Conservation (phyloP, 1,140 invertebrate species). For the Drosophila pandora region DNA sequence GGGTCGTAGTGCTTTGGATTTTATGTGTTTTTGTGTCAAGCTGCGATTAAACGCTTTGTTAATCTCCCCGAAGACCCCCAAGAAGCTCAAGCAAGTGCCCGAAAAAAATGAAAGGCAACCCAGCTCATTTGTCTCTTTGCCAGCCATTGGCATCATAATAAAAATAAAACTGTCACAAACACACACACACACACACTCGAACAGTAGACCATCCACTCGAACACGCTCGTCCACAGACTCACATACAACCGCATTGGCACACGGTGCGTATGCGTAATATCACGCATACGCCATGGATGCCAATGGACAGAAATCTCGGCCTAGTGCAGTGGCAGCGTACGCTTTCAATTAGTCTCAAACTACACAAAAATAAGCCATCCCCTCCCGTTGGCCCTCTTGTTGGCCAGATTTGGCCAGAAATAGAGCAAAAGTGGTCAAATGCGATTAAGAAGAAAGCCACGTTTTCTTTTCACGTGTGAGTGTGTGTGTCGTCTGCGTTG, state of each 20-base stretch:
- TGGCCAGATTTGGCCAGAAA: constrained; percentile 17
- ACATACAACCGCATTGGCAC: neutral
- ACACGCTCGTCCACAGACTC: neutral
- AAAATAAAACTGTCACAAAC: constrained; percentile 27
- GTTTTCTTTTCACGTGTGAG: constrained; percentile 31
- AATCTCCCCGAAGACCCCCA: constrained; percentile 56
- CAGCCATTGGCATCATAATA: constrained; percentile 34
- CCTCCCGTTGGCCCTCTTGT: neutral
- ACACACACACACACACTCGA: neutral
- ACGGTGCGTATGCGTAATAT: constrained; percentile 63
- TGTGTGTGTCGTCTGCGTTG: constrained; percentile 13
- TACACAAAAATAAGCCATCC: constrained; percentile 30
- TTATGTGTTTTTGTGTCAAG: constrained; percentile 57
- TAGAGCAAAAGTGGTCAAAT: constrained; percentile 55
- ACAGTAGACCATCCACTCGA: neutral
- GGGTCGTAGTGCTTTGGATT: constrained; percentile 13
- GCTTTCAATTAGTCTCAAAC: constrained; percentile 57
- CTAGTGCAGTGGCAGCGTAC: constrained; percentile 27
- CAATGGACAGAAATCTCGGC: constrained; percentile 33
- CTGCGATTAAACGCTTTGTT: constrained; percentile 76
- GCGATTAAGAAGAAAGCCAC: constrained; percentile 65
- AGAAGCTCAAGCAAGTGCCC: constrained; percentile 33
- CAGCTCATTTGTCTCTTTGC: constrained; percentile 27
- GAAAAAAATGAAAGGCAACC: constrained; percentile 20
- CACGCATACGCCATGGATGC: constrained; percentile 32